Evolutionary conservation across 2,113 vertebrate genomes (phyloP), one percentile per base, ranked within the genome.

Genomic region (Rhombomys opimus): DNA sequence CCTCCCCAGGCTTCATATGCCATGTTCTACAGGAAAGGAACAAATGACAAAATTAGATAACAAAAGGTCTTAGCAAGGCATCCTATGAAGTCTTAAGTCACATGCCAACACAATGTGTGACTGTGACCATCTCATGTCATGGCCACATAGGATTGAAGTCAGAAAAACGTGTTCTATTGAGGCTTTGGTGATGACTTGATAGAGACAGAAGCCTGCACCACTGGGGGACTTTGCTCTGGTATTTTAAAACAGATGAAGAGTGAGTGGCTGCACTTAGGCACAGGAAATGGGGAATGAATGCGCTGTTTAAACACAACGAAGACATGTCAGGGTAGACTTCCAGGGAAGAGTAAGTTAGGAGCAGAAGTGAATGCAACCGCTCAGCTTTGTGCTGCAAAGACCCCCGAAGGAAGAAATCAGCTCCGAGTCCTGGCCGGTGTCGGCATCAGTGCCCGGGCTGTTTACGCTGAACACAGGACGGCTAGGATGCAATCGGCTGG

Each of bases 281-380:
- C 35, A 73, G 93, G 57, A 93, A 97, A 91, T 78, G 70, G 67
- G 23, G 63, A 89, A 30, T 77, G 90, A 93, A 85, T 13, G 1
- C 30, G 30, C 30, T 1, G 2, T 54, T 84, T 91, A 84, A 90
- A 87, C 87, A 88, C 18, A 75, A 46, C 77, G 61, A 38, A 67
- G 25, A 14, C 41, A n/a, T 25, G 7, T 38, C 35, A 46, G 78
- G 52, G 80, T 54, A 52, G 11, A 15, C 65, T 88, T 22, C 61
- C 38, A 1, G 4, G 11, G 5, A 20, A 38, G 59, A 46, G 25
- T 38, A 68, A 68, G 91, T 65, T 87, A 52, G 61, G 67, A 63
- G 52, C 72, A 81, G 46, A 73, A 57, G 82, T 32, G 61, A 67
- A 52, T 0, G 1, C 23, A 82, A 46, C 10, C 14, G 38, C 52